Percentiles rank a stretch among this genome's conserved stretches.
phyloP scores from a whole-genome alignment of 2,888 invertebrate species.

The Hydrotaea diabolus region DNA sequence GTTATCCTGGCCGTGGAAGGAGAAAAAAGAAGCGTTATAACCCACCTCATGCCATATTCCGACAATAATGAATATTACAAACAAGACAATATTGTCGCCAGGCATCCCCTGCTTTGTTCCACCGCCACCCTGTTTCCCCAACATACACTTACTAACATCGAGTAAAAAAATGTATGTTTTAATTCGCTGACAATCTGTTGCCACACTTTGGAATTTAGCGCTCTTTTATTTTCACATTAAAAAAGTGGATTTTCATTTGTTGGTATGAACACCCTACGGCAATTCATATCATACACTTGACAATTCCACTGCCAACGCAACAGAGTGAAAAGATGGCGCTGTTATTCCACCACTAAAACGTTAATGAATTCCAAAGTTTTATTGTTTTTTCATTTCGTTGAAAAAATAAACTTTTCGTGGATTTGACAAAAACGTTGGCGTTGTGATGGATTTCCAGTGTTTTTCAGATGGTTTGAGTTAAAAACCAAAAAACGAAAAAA shows the following conservation, averaged over 20 bases:
- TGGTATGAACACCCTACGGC: slow-evolving; percentile 43
- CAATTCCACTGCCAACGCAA: neutral
- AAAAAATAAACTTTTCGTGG: slow-evolving; percentile 66
- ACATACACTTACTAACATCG: slow-evolving; percentile 46
- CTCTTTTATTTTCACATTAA: slow-evolving; percentile 68
- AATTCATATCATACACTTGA: slow-evolving; percentile 3
- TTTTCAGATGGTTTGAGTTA: neutral
- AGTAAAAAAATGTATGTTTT: slow-evolving; percentile 55
- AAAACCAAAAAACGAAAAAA: neutral
- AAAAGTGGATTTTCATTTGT: slow-evolving; percentile 59
- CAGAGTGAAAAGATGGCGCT: neutral
- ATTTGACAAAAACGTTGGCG: slow-evolving; percentile 45
- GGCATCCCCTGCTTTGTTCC: neutral
- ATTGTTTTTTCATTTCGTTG: slow-evolving; percentile 70
- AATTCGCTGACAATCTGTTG: slow-evolving; percentile 65
- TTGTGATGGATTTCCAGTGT: slow-evolving; percentile 49
- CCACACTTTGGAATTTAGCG: slow-evolving; percentile 62
- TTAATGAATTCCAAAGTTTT: slow-evolving; percentile 65
- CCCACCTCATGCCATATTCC: neutral
- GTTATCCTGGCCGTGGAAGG: slow-evolving; percentile 10
- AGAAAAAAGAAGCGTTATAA: neutral
- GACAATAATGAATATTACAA: neutral
- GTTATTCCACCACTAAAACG: slow-evolving; percentile 42
- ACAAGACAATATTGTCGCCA: slow-evolving; percentile 47
- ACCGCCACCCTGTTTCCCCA: slow-evolving; percentile 25